A percentile compares a stretch with the other conserved stretches of the same genome.
Conservation (phyloP, 2,888 invertebrate genomes). For the Agrotis clavis region DNA sequence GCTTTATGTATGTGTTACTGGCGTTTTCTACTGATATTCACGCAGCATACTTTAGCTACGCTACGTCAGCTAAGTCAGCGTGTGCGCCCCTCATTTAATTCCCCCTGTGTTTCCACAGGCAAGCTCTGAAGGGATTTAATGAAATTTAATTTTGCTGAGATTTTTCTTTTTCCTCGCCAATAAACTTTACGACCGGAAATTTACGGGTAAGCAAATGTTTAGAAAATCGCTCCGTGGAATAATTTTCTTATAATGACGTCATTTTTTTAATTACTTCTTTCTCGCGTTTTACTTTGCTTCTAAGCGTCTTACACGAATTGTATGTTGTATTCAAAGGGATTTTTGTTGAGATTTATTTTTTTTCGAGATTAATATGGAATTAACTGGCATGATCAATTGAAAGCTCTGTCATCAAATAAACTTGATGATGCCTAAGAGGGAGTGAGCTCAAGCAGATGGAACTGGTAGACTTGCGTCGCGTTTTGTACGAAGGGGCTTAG, state of each 20-base stretch:
- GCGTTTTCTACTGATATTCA: no score
- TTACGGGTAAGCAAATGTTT: conserved; percentile 68
- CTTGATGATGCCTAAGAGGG: no score
- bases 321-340: conserved; percentile 18
- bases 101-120: conserved; percentile 53
- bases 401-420: no score
- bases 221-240: conserved; percentile 59
- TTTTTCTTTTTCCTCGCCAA: conserved; percentile 66
- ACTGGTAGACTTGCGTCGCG: no score
- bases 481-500: no score
- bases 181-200: conserved; percentile 68
- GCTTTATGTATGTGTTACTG: no score
- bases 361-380: background rate
- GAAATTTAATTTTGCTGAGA: conserved; percentile 69
- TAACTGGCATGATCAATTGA: no score
- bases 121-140: conserved; percentile 66
- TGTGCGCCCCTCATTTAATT: background rate
- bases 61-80: conserved; percentile 11
- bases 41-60: no score
- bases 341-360: background rate
- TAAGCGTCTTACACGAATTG: conserved; percentile 32
- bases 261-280: conserved; percentile 63
- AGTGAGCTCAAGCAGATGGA: no score
- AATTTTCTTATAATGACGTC: conserved; percentile 62
- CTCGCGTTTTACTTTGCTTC: conserved; percentile 14